A percentile compares a stretch with the other conserved stretches of the same genome.
phyloP scores from a whole-genome alignment of 2,797 vertebrate genomes.

The Mus spretus region DNA sequence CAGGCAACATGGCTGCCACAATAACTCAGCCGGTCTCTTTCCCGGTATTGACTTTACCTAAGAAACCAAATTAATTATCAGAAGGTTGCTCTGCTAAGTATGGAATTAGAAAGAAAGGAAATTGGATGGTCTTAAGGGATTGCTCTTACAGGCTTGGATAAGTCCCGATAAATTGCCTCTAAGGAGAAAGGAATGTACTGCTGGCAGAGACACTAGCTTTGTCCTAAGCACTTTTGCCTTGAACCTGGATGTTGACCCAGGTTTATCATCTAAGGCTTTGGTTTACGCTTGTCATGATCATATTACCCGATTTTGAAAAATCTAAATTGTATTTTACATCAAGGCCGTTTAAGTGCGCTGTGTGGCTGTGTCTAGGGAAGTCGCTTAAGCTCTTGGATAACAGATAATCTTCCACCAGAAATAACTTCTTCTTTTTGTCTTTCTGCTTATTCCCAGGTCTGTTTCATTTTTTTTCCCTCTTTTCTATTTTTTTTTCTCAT shows the following conservation, averaged over 20 bases:
- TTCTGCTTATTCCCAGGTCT: conserved; percentile 36
- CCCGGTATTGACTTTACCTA: conserved; percentile 81
- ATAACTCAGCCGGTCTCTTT: conserved; percentile 78
- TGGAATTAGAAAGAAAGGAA: conserved; percentile 85
- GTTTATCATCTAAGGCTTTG: conserved; percentile 55
- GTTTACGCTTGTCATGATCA: conserved; percentile 45
- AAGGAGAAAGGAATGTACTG: conserved; percentile 53
- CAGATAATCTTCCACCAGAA: conserved; percentile 46
- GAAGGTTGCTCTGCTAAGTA: conserved; percentile 84
- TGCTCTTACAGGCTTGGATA: conserved; percentile 76
- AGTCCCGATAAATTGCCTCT: conserved; percentile 81
- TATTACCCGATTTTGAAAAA: conserved; percentile 42
- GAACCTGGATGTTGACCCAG: conserved; percentile 63
- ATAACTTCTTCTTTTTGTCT: conserved; percentile 59
- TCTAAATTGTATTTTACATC: conserved; percentile 57
- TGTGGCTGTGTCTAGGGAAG: conserved; percentile 24
- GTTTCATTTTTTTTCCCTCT: background rate
- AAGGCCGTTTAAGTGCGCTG: conserved; percentile 13
- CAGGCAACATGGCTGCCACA: conserved; percentile 10
- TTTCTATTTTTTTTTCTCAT: background rate
- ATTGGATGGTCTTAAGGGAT: conserved; percentile 84
- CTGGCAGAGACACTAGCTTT: background rate
- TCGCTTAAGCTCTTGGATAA: conserved; percentile 57
- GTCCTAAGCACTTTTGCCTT: conserved; percentile 43
- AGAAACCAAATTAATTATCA: conserved; percentile 86